Conservation (phyloP, 2,797 vertebrate species). For the Pipistrellus pipistrellus region DNA sequence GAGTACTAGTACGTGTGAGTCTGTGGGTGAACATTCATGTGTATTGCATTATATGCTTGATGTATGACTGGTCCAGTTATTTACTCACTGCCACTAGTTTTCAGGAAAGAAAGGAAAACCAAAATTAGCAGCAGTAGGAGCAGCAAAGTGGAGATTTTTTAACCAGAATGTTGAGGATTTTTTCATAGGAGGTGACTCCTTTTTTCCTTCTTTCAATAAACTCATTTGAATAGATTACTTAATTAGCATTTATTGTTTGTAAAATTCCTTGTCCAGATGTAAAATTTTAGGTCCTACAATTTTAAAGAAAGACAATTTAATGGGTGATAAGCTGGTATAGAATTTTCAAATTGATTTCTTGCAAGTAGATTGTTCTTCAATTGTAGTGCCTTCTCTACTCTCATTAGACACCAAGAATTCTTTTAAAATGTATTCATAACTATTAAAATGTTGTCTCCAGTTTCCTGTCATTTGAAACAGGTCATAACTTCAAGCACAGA, state of each 20-base stretch:
- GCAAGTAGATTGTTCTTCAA: slow-evolving; percentile 79
- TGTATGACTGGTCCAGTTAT: background rate
- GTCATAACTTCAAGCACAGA: slow-evolving; percentile 72
- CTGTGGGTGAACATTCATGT: background rate
- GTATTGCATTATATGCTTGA: rapidly evolving
- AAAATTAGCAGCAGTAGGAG: background rate
- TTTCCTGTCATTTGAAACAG: slow-evolving; percentile 76
- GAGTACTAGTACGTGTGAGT: background rate
- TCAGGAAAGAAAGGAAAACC: background rate
- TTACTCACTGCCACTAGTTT: background rate
- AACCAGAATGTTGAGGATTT: background rate
- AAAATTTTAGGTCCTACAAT: slow-evolving; percentile 75
- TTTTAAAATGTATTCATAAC: slow-evolving; percentile 69
- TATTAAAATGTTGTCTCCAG: slow-evolving; percentile 66
- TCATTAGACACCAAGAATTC: slow-evolving; percentile 70
- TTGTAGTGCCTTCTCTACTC: slow-evolving; percentile 62
- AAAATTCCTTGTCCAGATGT: slow-evolving; percentile 77
- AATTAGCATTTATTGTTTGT: slow-evolving; percentile 81
- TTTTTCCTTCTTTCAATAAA: slow-evolving; percentile 61
- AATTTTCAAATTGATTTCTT: slow-evolving; percentile 84
- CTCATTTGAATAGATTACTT: slow-evolving; percentile 80
- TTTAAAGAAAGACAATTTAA: slow-evolving; percentile 81
- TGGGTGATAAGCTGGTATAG: slow-evolving; percentile 79
- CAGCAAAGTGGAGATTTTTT: background rate
- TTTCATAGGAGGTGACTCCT: background rate